phyloP scores from a whole-genome alignment of 2,113 vertebrate genomes.

The Prolemur simus region DNA sequence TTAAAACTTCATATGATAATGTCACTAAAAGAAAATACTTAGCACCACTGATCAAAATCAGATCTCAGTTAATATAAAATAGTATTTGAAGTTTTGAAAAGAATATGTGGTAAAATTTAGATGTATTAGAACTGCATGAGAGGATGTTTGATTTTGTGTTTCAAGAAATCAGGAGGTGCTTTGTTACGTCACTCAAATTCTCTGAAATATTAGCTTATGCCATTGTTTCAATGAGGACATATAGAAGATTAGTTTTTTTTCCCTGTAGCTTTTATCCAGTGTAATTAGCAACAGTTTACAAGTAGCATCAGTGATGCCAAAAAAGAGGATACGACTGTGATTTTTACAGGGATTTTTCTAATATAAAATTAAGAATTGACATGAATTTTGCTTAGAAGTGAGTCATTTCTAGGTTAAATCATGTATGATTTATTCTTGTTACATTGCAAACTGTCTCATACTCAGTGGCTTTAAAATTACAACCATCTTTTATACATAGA shows the following conservation, averaged over 20 bases:
- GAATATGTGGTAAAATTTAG: background rate
- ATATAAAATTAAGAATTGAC: background rate
- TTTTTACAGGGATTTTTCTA: background rate
- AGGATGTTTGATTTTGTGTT: background rate
- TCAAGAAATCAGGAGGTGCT: background rate
- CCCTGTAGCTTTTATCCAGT: background rate
- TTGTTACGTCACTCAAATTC: background rate
- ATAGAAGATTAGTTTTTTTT: background rate
- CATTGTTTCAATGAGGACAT: background rate
- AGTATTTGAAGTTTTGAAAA: background rate
- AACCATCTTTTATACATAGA: background rate
- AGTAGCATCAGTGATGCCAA: background rate
- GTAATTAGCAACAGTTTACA: background rate
- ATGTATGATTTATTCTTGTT: background rate
- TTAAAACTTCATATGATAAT: background rate
- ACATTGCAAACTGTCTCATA: background rate
- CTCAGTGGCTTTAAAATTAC: background rate
- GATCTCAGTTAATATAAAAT: background rate
- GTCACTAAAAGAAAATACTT: background rate
- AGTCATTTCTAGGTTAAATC: background rate
- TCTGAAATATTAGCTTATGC: background rate
- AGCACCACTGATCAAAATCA: background rate
- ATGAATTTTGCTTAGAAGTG: background rate
- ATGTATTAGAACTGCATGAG: background rate
- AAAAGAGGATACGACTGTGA: background rate